Evolutionary conservation across 2,113 vertebrate species (phyloP), one percentile per base, ranked within the genome.

Genomic region (Sinocyclocheilus anophthalmus): DNA sequence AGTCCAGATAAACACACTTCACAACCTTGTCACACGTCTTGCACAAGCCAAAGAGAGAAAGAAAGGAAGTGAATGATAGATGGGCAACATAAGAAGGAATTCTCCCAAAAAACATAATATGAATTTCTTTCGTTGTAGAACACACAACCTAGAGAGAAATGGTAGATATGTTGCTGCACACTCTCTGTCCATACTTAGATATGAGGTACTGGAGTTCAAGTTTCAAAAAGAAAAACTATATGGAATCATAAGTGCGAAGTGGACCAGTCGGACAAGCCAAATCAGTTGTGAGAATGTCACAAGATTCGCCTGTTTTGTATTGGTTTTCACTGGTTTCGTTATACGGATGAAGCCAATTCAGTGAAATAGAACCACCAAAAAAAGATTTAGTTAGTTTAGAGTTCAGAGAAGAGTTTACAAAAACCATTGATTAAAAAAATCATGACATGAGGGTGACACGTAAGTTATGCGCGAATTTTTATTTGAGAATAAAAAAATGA

Each of bases 1-100:
- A 90, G 91, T 89, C 89, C 90, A 86, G 93, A 95, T 95, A 95
- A 95, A 95, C 86, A 87, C 91, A 94, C 93, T 93, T 95, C 94
- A 93, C 92, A 95, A 90, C 89, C 83, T 91, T 90, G 76, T 88
- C 73, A 77, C 91, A 93, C 90, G 84, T 89, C 87, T 88, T 87
- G 53, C 69, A 67, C 76, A 65, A 83, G 57, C 14, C n/a, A 48
- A 26, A 33, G 85, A 33, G 67, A n/a, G 78, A 81, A 72, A 83
- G 72, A 76, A 24, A 78, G 73, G 26, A 72, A 37, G 12, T 20
- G 82, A 81, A 24, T 69, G 69, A 78, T 55, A 77, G 45, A 76
- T 48, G 39, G 57, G 65, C n/a, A n/a, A 76, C 3, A 13, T 10
- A 76, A 42, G 39, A 42, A 45, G 80, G 61, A 50, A 16, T 16